Conservation (phyloP, 2,888 invertebrate genomes). For the Andrena minutula region DNA sequence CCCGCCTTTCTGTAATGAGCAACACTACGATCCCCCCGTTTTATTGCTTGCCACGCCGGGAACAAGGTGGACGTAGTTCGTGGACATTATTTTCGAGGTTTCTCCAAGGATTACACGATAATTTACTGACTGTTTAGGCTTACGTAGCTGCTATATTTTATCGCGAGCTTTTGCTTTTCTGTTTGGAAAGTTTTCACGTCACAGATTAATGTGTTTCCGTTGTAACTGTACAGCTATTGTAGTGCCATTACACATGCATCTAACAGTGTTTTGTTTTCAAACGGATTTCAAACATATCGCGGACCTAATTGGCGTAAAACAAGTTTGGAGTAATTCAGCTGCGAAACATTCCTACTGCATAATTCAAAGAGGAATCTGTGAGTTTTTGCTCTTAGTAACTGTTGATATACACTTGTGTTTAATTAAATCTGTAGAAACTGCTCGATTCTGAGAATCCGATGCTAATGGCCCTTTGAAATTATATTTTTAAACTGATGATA, state of each 20-base stretch:
- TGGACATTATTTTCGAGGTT: conserved; percentile 1
- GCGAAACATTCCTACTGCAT: neutral
- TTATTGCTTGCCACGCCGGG: neutral
- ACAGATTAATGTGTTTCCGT: no score
- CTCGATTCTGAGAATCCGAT: neutral
- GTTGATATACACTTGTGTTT: neutral
- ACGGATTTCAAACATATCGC: neutral
- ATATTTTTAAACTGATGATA: conserved; percentile 15
- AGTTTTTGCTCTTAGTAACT: neutral
- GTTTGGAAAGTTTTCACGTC: no score
- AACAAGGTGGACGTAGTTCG: neutral
- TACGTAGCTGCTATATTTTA: no score
- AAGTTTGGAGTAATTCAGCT: conserved; percentile 2
- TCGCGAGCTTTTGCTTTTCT: no score
- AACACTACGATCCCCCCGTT: neutral
- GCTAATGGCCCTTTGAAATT: neutral
- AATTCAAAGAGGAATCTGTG: neutral
- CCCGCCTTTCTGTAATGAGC: neutral
- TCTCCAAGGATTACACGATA: no score
- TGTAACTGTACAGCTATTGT: no score
- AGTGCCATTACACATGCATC: no score
- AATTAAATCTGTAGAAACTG: neutral
- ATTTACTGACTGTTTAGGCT: no score
- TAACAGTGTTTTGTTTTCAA: no score
- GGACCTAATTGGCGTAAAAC: conserved; percentile 9